phyloP scores from a whole-genome alignment of 2,888 invertebrate species.

The Luperina nickerlii region DNA sequence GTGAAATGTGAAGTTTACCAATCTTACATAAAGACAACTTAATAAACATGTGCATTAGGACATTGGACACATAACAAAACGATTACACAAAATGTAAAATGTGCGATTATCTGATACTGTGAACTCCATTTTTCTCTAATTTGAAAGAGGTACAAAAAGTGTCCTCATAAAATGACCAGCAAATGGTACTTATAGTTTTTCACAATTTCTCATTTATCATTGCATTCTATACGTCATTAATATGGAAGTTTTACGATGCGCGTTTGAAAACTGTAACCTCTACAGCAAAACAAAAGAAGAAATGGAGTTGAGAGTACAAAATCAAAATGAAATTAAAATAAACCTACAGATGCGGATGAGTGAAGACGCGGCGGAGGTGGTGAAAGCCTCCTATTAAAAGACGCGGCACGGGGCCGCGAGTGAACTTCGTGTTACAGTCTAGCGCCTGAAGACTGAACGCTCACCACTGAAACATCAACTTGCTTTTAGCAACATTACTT shows the following conservation, averaged over 20 bases:
- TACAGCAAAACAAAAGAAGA: not conserved
- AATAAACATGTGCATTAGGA: slow-evolving; percentile 62
- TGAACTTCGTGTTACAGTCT: slow-evolving; percentile 82
- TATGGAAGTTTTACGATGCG: no score
- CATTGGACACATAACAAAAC: slow-evolving; percentile 61
- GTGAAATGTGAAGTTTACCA: slow-evolving; percentile 54
- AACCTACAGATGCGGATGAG: slow-evolving; percentile 88
- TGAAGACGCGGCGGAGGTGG: slow-evolving; percentile 87
- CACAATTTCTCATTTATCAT: not conserved
- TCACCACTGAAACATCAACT: slow-evolving; percentile 89
- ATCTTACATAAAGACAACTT: slow-evolving; percentile 41
- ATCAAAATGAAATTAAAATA: slow-evolving; percentile 81
- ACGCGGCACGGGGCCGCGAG: slow-evolving; percentile 80
- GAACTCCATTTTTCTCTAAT: slow-evolving; percentile 32
- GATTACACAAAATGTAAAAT: slow-evolving; percentile 56
- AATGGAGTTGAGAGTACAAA: slow-evolving; percentile 70
- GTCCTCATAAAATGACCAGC: not conserved
- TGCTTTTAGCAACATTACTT: slow-evolving; percentile 80
- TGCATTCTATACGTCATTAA: not conserved
- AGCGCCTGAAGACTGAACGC: slow-evolving; percentile 87
- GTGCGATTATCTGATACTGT: slow-evolving; percentile 44
- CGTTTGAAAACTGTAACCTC: not conserved
- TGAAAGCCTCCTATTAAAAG: slow-evolving; percentile 82
- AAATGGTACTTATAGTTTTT: not conserved
- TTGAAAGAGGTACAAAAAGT: not conserved